Evolutionary conservation across 2,797 vertebrate genomes (phyloP).

Genomic region (Babyrousa celebensis): DNA sequence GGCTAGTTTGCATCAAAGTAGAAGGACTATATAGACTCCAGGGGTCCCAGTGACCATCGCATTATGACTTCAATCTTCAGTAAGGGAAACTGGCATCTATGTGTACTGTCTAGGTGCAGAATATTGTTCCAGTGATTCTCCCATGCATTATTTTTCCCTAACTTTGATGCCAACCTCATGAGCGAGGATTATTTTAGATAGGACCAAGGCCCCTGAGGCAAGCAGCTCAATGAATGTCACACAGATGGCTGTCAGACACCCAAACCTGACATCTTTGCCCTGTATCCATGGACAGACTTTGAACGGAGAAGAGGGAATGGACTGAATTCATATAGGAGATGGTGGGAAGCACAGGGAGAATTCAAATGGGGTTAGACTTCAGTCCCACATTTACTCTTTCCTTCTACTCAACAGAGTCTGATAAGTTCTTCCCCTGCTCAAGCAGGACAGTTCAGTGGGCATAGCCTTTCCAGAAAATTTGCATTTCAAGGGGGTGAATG

Average conservation of each 20-base stretch:
- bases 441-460: neutral
- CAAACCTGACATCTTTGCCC: neutral
- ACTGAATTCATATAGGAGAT: neutral
- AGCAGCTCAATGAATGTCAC: neutral
- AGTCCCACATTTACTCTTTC: neutral
- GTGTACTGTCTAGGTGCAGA: neutral
- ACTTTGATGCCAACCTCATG: neutral
- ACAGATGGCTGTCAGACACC: neutral
- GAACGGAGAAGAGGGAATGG: neutral
- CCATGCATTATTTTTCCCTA: constrained; percentile 36
- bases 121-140: neutral
- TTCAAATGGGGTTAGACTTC: neutral
- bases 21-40: neutral
- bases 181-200: constrained; percentile 7
- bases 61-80: neutral
- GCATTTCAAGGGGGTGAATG: neutral
- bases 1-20: neutral
- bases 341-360: neutral
- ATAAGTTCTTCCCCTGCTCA: neutral
- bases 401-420: neutral
- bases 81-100: neutral
- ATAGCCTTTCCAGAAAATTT: constrained; percentile 16
- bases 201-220: neutral
- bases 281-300: neutral
- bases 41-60: neutral